phyloP scores from a whole-genome alignment of 2,888 invertebrate species.

The Apamea epomidion region DNA sequence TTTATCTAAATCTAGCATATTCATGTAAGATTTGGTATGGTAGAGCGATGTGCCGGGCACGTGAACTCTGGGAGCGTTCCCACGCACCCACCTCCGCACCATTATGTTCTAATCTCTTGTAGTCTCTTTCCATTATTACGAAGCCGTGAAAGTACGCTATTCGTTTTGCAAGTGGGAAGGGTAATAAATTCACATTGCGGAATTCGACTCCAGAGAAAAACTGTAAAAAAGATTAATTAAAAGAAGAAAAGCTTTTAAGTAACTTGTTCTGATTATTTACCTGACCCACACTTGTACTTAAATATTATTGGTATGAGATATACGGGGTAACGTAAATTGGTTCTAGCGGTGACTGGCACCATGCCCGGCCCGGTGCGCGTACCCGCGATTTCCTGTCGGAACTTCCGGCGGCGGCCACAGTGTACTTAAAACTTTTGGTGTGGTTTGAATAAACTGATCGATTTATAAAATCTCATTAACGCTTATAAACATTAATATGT shows the following conservation, averaged over 20 bases:
- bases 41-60: constrained; percentile 85
- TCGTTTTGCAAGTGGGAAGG: constrained; percentile 84
- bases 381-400: constrained; percentile 73
- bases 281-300: constrained; percentile 32
- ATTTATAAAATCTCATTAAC: constrained; percentile 28
- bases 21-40: constrained; percentile 88
- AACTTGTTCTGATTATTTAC: constrained; percentile 16
- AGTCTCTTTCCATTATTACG: constrained; percentile 89
- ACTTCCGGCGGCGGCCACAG: constrained; percentile 72
- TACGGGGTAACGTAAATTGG: constrained; percentile 61
- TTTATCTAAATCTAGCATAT: constrained; percentile 87
- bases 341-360: constrained; percentile 70
- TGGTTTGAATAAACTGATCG: constrained; percentile 48
- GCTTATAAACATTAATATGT: not conserved
- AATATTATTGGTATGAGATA: constrained; percentile 46
- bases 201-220: constrained; percentile 64
- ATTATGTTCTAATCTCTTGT: constrained; percentile 90
- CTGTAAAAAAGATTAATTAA: constrained; percentile 22
- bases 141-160: constrained; percentile 87
- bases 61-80: constrained; percentile 90
- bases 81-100: constrained; percentile 90
- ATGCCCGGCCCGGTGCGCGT: constrained; percentile 62
- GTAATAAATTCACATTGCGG: constrained; percentile 73
- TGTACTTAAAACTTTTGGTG: constrained; percentile 45
- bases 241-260: constrained; percentile 6